A percentile compares a stretch with the other conserved stretches of the same genome.
Evolutionary conservation across 2,797 vertebrate genomes (phyloP).

Genomic region (Betta splendens): DNA sequence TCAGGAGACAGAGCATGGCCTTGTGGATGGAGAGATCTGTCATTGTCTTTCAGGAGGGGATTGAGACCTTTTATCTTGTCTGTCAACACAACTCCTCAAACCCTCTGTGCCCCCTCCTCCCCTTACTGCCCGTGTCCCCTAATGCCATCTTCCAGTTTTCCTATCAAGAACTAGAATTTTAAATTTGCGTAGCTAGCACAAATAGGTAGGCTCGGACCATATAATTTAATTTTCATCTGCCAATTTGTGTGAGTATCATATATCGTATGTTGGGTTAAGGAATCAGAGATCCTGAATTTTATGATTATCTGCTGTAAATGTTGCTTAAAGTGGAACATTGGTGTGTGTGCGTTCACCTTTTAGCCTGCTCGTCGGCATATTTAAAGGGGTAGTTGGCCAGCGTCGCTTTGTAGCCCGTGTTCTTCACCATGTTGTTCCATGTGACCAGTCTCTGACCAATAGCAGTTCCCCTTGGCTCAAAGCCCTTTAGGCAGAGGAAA

Average conservation of each 20-base stretch:
- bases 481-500: slow-evolving; percentile 82
- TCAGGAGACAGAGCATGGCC: slow-evolving; percentile 30
- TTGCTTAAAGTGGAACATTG: neutral
- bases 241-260: too few relatives aligned
- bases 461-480: slow-evolving; percentile 96
- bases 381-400: slow-evolving; percentile 98
- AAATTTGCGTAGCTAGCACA: neutral
- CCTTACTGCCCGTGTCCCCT: neutral
- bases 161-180: neutral
- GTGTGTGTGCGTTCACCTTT: slow-evolving; percentile 81
- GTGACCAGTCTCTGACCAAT: slow-evolving; percentile 97
- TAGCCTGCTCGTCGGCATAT: slow-evolving; percentile 97
- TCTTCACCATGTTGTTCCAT: slow-evolving; percentile 99
- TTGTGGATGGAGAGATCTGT: slow-evolving; percentile 30
- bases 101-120: neutral
- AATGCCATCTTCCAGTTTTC: too few relatives aligned
- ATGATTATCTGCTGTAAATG: neutral
- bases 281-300: neutral
- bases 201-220: neutral
- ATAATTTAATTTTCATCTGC: too few relatives aligned
- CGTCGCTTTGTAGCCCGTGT: slow-evolving; percentile 97
- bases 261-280: too few relatives aligned
- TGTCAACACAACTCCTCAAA: slow-evolving; percentile 37
- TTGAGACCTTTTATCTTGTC: slow-evolving; percentile 42
- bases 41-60: slow-evolving; percentile 35